Percentiles rank a stretch among this genome's conserved stretches.
Evolutionary conservation across 2,113 vertebrate species (phyloP).

Genomic region (Malaclemys terrapin): DNA sequence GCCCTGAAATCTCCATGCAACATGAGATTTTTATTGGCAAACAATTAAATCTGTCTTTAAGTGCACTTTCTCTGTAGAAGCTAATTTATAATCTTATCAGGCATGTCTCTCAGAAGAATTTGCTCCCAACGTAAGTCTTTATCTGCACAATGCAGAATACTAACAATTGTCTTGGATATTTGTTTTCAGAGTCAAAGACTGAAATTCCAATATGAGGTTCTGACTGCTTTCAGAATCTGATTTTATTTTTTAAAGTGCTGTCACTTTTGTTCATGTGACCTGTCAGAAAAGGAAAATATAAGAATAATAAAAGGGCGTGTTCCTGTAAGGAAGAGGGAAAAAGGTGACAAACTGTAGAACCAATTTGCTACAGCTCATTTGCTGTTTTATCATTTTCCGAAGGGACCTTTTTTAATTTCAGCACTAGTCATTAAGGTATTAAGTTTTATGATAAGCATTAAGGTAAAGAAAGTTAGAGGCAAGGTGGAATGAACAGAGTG

Average conservation of each 20-base stretch:
- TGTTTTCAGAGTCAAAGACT: slow-evolving; percentile 66
- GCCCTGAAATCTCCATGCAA: slow-evolving; percentile 58
- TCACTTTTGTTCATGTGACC: slow-evolving; percentile 24
- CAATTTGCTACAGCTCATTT: slow-evolving; percentile 29
- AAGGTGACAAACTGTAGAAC: background rate
- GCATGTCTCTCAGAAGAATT: slow-evolving; percentile 65
- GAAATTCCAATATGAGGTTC: slow-evolving; percentile 66
- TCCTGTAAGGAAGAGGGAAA: background rate
- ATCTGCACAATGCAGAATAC: slow-evolving; percentile 63
- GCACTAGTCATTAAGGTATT: slow-evolving; percentile 6
- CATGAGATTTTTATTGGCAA: slow-evolving; percentile 69
- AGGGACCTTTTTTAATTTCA: slow-evolving; percentile 29
- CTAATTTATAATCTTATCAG: slow-evolving; percentile 76
- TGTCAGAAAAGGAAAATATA: slow-evolving; percentile 39
- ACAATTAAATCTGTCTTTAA: slow-evolving; percentile 73
- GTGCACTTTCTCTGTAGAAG: slow-evolving; percentile 60
- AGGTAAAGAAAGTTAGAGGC: background rate
- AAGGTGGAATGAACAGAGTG: background rate
- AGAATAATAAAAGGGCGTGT: background rate
- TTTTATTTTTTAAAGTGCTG: slow-evolving; percentile 55
- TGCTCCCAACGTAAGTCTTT: slow-evolving; percentile 66
- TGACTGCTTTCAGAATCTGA: slow-evolving; percentile 51
- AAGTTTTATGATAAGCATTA: slow-evolving; percentile 17
- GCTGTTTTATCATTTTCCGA: slow-evolving; percentile 37
- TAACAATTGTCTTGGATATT: slow-evolving; percentile 58